Evolutionary conservation across 2,888 invertebrate genomes (phyloP).

Genomic region (Drosophila quasianomalipes): DNA sequence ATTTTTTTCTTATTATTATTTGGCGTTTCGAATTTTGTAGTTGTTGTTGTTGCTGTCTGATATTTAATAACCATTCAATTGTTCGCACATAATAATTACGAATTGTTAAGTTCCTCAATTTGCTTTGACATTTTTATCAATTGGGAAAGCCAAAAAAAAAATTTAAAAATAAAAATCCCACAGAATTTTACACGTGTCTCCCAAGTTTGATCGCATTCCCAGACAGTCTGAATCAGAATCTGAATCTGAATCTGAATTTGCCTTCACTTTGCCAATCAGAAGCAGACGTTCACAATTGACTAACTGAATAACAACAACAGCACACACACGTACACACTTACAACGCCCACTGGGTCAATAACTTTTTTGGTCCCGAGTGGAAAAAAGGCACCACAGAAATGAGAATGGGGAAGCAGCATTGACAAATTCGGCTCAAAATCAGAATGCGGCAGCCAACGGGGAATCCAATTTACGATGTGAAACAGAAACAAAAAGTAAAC

Average conservation of each 20-base stretch:
- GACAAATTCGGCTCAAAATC: slow-evolving; percentile 49
- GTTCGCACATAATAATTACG: slow-evolving; percentile 18
- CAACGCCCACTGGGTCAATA: slow-evolving; percentile 48
- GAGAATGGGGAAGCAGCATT: slow-evolving; percentile 72
- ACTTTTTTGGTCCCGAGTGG: slow-evolving; percentile 45
- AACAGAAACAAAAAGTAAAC: slow-evolving; percentile 39
- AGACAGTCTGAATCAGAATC: slow-evolving; percentile 24
- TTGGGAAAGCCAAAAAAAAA: slow-evolving; percentile 23
- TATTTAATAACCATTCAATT: slow-evolving; percentile 42
- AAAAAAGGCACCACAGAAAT: slow-evolving; percentile 37
- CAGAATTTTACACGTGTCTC: slow-evolving; percentile 45
- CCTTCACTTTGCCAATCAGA: slow-evolving; percentile 74
- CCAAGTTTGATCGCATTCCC: slow-evolving; percentile 59
- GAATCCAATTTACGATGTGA: slow-evolving; percentile 63
- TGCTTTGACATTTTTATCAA: slow-evolving; percentile 57
- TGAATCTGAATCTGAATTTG: slow-evolving; percentile 36
- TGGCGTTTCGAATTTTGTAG: slow-evolving; percentile 23
- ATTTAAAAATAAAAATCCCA: slow-evolving; percentile 1
- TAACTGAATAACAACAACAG: slow-evolving; percentile 24
- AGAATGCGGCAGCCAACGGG: slow-evolving; percentile 50
- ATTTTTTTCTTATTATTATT: slow-evolving; percentile 33
- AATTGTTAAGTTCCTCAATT: slow-evolving; percentile 54
- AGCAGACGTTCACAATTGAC: slow-evolving; percentile 42
- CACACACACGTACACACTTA: slow-evolving; percentile 14
- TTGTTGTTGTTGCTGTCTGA: slow-evolving; percentile 20